A percentile compares a stretch with the other conserved stretches of the same genome.
Evolutionary conservation across 2,888 invertebrate species (phyloP).

Genomic region (Rhamphomyia laevipes): DNA sequence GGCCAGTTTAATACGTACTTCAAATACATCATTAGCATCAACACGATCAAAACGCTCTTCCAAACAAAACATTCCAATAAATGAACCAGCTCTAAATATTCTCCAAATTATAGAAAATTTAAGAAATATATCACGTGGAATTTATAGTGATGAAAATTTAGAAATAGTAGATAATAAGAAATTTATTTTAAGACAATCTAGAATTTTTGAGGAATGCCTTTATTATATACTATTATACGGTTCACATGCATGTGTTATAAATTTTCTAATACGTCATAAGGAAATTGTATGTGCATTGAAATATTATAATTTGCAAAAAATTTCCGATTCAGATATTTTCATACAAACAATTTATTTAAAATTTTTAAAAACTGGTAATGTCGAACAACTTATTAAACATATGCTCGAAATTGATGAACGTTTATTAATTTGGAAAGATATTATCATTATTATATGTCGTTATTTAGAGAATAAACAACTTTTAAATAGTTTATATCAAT

Average conservation of each 20-base stretch:
- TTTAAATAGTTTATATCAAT: slow-evolving; percentile 58
- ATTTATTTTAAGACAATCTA: slow-evolving; percentile 26
- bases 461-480: slow-evolving; percentile 56
- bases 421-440: slow-evolving; percentile 57
- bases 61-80: slow-evolving; percentile 41
- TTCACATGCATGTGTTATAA: slow-evolving; percentile 57
- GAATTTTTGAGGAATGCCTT: slow-evolving; percentile 64
- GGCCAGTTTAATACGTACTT: slow-evolving; percentile 31
- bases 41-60: slow-evolving; percentile 35
- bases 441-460: slow-evolving; percentile 57
- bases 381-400: slow-evolving; percentile 47
- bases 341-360: slow-evolving; percentile 59
- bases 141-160: slow-evolving; percentile 29
- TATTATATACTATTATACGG: slow-evolving; percentile 75
- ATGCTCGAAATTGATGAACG: slow-evolving; percentile 55
- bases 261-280: slow-evolving; percentile 63
- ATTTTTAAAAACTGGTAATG: slow-evolving; percentile 51
- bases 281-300: slow-evolving; percentile 55
- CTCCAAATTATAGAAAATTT: slow-evolving; percentile 47
- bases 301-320: slow-evolving; percentile 55
- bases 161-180: slow-evolving; percentile 13
- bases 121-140: slow-evolving; percentile 44
- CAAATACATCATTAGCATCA: slow-evolving; percentile 30
- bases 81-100: slow-evolving; percentile 48
- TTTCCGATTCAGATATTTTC: slow-evolving; percentile 53